A percentile compares a stretch with the other conserved stretches of the same genome.
Evolutionary conservation across 2,888 invertebrate species (phyloP).

Genomic region (Steinernema carpocapsae): DNA sequence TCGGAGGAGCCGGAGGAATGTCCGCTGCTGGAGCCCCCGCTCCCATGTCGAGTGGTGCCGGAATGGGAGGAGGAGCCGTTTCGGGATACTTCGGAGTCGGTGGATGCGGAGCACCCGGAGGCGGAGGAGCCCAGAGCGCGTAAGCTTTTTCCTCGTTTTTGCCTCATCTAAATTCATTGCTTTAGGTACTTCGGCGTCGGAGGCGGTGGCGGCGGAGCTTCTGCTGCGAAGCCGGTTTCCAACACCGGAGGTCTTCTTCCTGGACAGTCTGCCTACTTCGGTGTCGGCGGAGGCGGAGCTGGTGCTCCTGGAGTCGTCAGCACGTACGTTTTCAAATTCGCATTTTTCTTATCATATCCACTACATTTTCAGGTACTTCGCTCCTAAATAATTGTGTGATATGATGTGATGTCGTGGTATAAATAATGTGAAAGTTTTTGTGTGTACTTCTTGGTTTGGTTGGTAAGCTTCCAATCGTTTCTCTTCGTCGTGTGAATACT

Average conservation of each 20-base stretch:
- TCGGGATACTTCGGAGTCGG: conserved; percentile 33
- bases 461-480: too few relatives aligned
- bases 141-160: background rate
- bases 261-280: conserved; percentile 1
- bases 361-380: conserved; percentile 46
- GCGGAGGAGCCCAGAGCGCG: conserved; percentile 32
- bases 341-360: too few relatives aligned
- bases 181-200: background rate
- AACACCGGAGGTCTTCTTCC: background rate
- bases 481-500: too few relatives aligned
- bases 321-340: background rate
- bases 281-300: background rate
- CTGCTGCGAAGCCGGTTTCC: background rate
- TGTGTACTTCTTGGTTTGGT: too few relatives aligned
- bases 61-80: background rate
- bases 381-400: conserved; percentile 48
- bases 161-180: too few relatives aligned
- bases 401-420: background rate
- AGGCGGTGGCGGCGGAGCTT: background rate
- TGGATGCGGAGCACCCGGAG: background rate
- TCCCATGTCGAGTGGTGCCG: background rate
- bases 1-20: background rate
- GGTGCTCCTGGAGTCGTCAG: background rate
- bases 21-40: conserved; percentile 18
- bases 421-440: too few relatives aligned